Base-by-base conservation (phyloP, 2,888 invertebrate genomes). In the Drosophila neotestacea region DNA sequence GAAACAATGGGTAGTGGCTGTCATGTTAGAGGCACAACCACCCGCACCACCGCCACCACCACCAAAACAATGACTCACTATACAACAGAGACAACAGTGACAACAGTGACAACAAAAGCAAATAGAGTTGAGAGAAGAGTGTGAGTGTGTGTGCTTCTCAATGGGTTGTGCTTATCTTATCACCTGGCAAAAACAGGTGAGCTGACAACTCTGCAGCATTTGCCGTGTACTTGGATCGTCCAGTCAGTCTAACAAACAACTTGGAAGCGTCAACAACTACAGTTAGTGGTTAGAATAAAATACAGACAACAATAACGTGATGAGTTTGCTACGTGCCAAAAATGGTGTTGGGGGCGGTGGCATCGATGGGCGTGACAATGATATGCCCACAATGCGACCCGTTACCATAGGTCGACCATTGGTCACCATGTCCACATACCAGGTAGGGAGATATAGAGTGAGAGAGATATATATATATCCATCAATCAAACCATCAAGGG, bases 321-420 rank as follows among this genome's bases (percentile, higher is more conserved):
- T 89, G 89, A 85, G 88, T 77, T 77, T 85, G 69, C 65, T 85
- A 66, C 89, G 84, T 47, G 38, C 62, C 6, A 84, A 88, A 42
- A 71, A 65, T 34, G 60, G 58, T 47, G 58, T 47, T 36, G 58
- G 38, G 9, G 63, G 44, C 11, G 58, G 50, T 28, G 58, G 50
- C 63, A 16, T 1, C 39, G 58, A 41, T 58, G 79, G 68, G 59
- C 67, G 75, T 61, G 69, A n/a, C 48, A 64, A 42, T n/a, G 81
- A 68, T 4, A 85, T 85, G 84, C 89, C 84, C 30, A 85, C 84
- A 16, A 85, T 85, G 84, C 76, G 84, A 11, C 89, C 84, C n/a
- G 89, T 85, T 3, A 84, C 46, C 69, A 85, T 89, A 48, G 84
- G 84, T 0, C 48, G 79, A 0, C 89, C 84, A 0, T 36, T 85